phyloP scores from a whole-genome alignment of 1,140 invertebrate species.

The Zaprionus inermis region DNA sequence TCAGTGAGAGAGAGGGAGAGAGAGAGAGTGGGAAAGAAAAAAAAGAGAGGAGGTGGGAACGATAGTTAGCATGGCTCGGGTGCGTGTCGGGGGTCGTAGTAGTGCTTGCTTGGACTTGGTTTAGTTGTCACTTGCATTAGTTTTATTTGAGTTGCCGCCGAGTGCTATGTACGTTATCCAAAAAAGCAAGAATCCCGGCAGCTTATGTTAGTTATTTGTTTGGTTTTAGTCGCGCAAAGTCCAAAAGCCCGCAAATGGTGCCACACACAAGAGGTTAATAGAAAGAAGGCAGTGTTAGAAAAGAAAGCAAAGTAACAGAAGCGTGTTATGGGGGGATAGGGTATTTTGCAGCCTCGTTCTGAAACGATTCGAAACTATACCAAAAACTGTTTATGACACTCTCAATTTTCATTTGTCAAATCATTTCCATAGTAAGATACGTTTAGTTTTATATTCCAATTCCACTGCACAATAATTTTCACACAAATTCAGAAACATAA shows the following conservation, averaged over 20 bases:
- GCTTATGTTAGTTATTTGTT: conserved; percentile 61
- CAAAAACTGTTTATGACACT: background rate
- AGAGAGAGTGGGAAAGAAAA: background rate
- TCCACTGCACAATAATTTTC: background rate
- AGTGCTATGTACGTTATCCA: conserved; percentile 74
- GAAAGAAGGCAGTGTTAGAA: conserved; percentile 67
- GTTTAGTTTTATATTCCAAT: background rate
- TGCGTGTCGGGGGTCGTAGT: conserved; percentile 3
- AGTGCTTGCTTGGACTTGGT: conserved; percentile 35
- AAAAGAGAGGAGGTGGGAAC: background rate
- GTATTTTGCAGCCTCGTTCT: conserved; percentile 4
- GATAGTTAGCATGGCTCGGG: conserved; percentile 9
- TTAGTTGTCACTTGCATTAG: conserved; percentile 72
- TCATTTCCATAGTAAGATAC: background rate
- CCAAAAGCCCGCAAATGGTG: conserved; percentile 58
- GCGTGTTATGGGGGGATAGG: background rate
- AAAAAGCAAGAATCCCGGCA: conserved; percentile 73
- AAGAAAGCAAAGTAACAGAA: conserved; percentile 26
- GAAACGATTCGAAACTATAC: background rate
- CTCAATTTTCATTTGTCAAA: background rate
- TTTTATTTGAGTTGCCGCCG: conserved; percentile 68
- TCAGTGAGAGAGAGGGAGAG: background rate
- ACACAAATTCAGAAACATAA: background rate
- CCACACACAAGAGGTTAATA: conserved; percentile 63
- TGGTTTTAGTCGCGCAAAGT: conserved; percentile 62